Evolutionary conservation across 2,797 vertebrate genomes (phyloP).

Genomic region (Clangula hyemalis): DNA sequence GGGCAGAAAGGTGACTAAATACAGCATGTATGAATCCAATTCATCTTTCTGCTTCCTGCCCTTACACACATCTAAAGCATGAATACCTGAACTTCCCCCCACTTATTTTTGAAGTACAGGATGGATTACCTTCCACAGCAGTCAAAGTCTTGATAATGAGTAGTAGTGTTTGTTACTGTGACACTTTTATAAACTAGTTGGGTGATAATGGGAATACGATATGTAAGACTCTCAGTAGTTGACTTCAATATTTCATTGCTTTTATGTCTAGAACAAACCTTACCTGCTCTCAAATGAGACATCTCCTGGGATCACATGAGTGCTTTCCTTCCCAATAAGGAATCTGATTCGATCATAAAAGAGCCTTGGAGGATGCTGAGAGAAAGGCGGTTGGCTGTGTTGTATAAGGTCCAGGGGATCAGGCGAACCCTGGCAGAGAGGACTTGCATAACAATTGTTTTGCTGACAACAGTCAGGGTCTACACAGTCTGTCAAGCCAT

Average conservation of each 20-base stretch:
- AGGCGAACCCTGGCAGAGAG: conserved; percentile 92
- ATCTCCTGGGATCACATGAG: conserved; percentile 91
- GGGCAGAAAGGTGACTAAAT: not conserved
- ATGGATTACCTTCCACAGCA: not conserved
- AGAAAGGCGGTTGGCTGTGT: conserved; percentile 83
- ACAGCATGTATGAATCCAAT: not conserved
- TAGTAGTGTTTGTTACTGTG: not conserved
- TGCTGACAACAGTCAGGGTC: conserved; percentile 96
- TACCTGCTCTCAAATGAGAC: conserved; percentile 93
- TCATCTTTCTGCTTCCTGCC: not conserved
- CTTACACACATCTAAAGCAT: fast-evolving
- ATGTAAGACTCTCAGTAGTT: not conserved
- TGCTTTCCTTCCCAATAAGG: conserved; percentile 91
- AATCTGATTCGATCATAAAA: conserved; percentile 92
- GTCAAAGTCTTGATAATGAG: not conserved
- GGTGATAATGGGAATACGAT: not conserved
- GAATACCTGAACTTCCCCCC: not conserved
- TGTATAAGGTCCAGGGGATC: conserved; percentile 92
- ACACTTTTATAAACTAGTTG: not conserved
- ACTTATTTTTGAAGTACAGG: not conserved
- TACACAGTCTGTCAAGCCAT: conserved; percentile 92
- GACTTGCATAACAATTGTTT: conserved; percentile 87
- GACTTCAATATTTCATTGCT: not conserved
- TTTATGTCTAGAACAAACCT: not conserved
- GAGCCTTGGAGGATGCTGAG: conserved; percentile 81